A percentile compares a stretch with the other conserved stretches of the same genome.
These are phyloP conservation scores for Microctenopoma steveboyesi DNA, from an alignment of 2,797 vertebrate species.

Conservation along the genomic window DNA sequence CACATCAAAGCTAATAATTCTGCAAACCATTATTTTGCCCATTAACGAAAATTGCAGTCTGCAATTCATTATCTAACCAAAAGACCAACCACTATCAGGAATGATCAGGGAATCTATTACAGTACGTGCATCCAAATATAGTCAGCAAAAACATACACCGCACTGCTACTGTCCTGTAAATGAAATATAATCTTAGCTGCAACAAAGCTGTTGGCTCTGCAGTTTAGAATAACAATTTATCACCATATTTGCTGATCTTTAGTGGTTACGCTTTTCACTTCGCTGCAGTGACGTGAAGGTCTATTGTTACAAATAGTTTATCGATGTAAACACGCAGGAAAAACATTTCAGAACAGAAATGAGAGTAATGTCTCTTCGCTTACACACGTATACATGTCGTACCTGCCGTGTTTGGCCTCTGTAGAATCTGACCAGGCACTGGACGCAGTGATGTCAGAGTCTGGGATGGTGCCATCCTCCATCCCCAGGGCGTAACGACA, in stretches of 20 bases:
- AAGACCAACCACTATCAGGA: constrained; percentile 10
- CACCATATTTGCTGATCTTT: neutral
- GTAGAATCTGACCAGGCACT: constrained; percentile 96
- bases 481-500: constrained; percentile 95
- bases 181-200: neutral
- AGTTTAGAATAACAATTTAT: neutral
- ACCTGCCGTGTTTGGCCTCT: constrained; percentile 94
- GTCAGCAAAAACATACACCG: constrained; percentile 3
- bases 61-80: constrained; percentile 12
- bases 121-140: constrained; percentile 8
- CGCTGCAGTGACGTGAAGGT: neutral
- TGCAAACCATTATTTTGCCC: neutral
- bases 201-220: neutral
- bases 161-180: neutral
- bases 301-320: constrained; percentile 9
- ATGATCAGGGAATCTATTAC: constrained; percentile 5
- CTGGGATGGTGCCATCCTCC: constrained; percentile 92
- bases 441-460: constrained; percentile 91
- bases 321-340: constrained; percentile 1
- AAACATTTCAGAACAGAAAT: neutral
- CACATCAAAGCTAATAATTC: neutral
- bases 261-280: neutral
- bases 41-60: constrained; percentile 10
- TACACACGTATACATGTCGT: constrained; percentile 27
- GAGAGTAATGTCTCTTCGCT: neutral